Evolutionary conservation across 2,888 invertebrate genomes (phyloP).

Genomic region (Elmis aenea): DNA sequence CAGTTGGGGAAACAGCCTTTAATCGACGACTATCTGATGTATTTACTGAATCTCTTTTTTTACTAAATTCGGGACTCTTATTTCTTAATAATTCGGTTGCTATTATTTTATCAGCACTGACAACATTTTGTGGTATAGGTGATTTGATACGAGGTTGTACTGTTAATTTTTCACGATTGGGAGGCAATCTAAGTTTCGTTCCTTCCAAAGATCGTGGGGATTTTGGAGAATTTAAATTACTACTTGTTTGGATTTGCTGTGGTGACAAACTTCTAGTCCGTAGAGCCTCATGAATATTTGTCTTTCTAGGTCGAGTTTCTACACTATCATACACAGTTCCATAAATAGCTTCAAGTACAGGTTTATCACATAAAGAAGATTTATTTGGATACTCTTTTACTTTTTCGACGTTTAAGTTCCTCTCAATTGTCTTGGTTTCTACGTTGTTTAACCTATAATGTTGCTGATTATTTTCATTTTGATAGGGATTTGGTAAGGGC

Average conservation of each 20-base stretch:
- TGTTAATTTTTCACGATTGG: constrained; percentile 40
- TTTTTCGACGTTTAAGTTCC: constrained; percentile 20
- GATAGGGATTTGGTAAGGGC: constrained; percentile 42
- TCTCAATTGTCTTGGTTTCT: constrained; percentile 23
- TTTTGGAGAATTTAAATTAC: constrained; percentile 9
- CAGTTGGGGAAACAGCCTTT: too few relatives aligned
- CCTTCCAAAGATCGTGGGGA: constrained; percentile 37
- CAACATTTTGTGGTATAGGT: constrained; percentile 40
- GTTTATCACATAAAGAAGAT: constrained; percentile 5
- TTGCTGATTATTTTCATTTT: constrained; percentile 22
- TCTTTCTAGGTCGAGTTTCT: constrained; percentile 1
- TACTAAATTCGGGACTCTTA: too few relatives aligned
- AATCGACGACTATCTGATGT: too few relatives aligned
- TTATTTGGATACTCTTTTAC: constrained; percentile 15
- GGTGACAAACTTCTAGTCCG: constrained; percentile 12
- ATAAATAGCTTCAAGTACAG: constrained; percentile 33
- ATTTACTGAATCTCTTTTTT: too few relatives aligned
- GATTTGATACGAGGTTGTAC: constrained; percentile 41
- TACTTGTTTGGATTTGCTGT: constrained; percentile 5
- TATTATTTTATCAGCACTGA: constrained; percentile 43
- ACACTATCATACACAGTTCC: constrained; percentile 39
- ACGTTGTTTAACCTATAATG: constrained; percentile 10
- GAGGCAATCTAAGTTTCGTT: constrained; percentile 39
- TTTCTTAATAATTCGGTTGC: constrained; percentile 41
- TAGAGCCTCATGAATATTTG: not conserved